Conservation (phyloP, 2,888 invertebrate genomes). For the Orthosia cruda region DNA sequence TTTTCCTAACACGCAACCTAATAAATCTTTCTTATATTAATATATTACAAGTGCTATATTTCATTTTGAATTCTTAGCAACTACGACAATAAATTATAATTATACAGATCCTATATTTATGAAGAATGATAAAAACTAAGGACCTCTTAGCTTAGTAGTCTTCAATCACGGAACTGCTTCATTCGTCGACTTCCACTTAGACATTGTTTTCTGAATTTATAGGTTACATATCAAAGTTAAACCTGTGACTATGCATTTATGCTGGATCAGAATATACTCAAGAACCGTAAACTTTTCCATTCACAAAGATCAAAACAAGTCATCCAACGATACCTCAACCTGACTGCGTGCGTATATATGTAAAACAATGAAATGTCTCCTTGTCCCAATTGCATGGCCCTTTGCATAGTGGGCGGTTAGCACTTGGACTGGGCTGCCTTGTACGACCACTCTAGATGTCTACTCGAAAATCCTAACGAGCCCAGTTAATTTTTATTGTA, state of each 20-base stretch:
- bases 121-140: neutral
- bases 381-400: slow-evolving; percentile 78
- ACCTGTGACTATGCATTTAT: neutral
- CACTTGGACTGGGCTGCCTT: slow-evolving; percentile 65
- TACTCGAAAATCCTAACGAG: slow-evolving; percentile 58
- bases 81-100: neutral
- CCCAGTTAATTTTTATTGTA: slow-evolving; percentile 54
- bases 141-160: neutral
- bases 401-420: slow-evolving; percentile 67
- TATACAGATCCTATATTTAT: neutral
- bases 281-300: slow-evolving; percentile 4
- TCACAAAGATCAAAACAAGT: slow-evolving; percentile 16
- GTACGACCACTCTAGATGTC: slow-evolving; percentile 61
- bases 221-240: neutral
- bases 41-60: slow-evolving; percentile 2
- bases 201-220: neutral
- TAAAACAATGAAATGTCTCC: slow-evolving; percentile 75
- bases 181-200: neutral
- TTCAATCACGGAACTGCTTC: neutral
- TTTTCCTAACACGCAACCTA: slow-evolving; percentile 41
- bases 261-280: neutral
- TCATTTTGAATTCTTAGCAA: slow-evolving; percentile 9
- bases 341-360: slow-evolving; percentile 55
- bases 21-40: slow-evolving; percentile 23
- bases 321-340: slow-evolving; percentile 39